phyloP scores from a whole-genome alignment of 2,888 invertebrate species.

The Notocelia uddmanniana region DNA sequence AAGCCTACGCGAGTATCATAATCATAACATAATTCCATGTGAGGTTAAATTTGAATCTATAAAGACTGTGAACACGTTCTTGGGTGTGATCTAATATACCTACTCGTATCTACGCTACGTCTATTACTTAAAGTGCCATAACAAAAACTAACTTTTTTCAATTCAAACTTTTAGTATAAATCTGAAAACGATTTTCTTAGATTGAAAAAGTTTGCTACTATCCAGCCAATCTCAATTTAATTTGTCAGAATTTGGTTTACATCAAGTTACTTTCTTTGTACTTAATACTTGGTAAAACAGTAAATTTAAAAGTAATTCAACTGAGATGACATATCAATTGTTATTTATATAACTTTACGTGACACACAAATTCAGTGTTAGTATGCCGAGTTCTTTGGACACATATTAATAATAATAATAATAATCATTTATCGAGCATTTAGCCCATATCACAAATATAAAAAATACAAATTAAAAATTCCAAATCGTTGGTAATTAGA shows the following conservation, averaged over 20 bases:
- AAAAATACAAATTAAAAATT: too few species aligned
- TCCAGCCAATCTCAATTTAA: constrained; percentile 16
- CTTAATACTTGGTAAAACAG: background rate
- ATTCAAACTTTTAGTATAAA: constrained; percentile 25
- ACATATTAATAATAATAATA: too few species aligned
- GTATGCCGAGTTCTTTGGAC: too few species aligned
- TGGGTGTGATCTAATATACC: too few species aligned
- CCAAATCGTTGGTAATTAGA: too few species aligned
- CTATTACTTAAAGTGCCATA: background rate
- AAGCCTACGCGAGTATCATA: background rate
- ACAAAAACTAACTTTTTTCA: constrained; percentile 17
- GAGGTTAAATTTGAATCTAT: background rate
- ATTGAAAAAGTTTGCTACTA: constrained; percentile 23
- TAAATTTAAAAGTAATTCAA: background rate
- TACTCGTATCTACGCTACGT: too few species aligned
- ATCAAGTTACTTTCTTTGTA: constrained; percentile 1
- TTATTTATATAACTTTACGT: background rate
- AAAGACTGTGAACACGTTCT: too few species aligned
- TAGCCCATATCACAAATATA: too few species aligned
- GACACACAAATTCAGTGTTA: background rate
- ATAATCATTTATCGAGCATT: too few species aligned
- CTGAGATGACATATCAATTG: background rate
- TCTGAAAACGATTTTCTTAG: constrained; percentile 17
- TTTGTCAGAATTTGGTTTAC: constrained; percentile 4
- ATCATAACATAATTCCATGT: background rate